Base-by-base conservation (phyloP, 2,113 vertebrate genomes). In the Coregonus clupeaformis region DNA sequence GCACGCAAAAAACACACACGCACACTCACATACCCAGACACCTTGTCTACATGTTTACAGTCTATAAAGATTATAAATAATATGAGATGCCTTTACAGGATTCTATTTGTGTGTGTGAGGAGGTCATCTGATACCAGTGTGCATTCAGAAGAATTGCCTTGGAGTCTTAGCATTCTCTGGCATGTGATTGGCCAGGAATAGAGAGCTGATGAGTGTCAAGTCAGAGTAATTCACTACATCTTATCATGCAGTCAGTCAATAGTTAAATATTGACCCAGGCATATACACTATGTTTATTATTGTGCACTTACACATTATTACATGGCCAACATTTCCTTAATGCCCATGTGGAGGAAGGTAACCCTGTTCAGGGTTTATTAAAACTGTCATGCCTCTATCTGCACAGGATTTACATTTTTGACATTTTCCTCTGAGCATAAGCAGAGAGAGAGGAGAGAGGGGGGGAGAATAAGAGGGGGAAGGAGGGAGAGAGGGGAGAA, bases 211-310 rank as follows among this genome's bases (percentile, higher is more conserved):
- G 3, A 18, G 25, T 66, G 64, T 66, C 13, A 66, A 30, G 62
- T 27, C 9, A 20, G 11, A 64, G 62, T 25, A 27, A 27, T 64
- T 66, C 64, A 66, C 25, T 87, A 80, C 69, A 24, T 85, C 82
- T 88, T 81, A 85, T 89, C 81, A 82, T 42, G 9, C 36, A 11
- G 36, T 42, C 9, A 42, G 36, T 42, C 36, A 42, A 42, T 42
- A 42, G 9, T 42, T 42, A 9, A 42, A 42, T 42, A 42, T 42
- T 42, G 36, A 42, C 36, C 36, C 9, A 42, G 85, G 89, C 78
- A 80, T 75, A 77, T 65, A 76, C 72, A 78, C 79, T 29, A 30
- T 84, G 84, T 88, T 84, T 84, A 81, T 86, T 84, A 85, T 83
- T 74, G 71, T 69, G 65, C 84, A 73, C 84, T 84, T 82, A 80